A percentile compares a stretch with the other conserved stretches of the same genome.
Conservation (phyloP, 2,888 invertebrate species). For the Oxyteleia sp. region DNA sequence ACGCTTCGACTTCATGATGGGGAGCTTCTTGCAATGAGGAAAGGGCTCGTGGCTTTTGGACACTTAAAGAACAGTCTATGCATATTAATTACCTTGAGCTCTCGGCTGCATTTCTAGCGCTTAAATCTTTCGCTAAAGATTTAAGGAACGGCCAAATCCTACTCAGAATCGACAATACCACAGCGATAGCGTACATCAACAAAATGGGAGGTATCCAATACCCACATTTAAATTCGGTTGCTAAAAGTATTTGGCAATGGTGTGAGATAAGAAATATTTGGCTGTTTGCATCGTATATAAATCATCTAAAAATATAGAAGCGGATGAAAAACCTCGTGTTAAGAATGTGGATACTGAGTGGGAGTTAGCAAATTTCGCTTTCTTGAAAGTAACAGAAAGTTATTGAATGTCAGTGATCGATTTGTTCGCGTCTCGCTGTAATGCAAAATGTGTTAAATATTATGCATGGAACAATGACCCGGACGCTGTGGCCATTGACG, state of each 20-base stretch:
- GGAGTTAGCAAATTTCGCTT: conserved; percentile 50
- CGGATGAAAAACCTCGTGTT: conserved; percentile 76
- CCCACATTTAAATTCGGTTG: conserved; percentile 44
- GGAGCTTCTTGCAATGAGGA: neutral
- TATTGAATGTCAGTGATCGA: neutral
- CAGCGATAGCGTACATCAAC: conserved; percentile 75
- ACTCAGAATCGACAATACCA: conserved; percentile 74
- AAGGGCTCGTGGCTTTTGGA: conserved; percentile 26
- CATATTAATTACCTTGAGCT: conserved; percentile 72
- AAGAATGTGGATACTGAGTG: conserved; percentile 71
- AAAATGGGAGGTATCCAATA: conserved; percentile 73
- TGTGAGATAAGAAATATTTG: conserved; percentile 68
- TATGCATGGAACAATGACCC: conserved; percentile 34
- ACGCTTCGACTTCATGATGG: conserved; percentile 13
- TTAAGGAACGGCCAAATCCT: conserved; percentile 58
- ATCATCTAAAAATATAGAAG: conserved; percentile 71
- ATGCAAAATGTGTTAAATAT: neutral
- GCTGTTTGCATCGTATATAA: conserved; percentile 73
- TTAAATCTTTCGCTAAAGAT: conserved; percentile 44
- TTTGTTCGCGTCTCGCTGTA: conserved; percentile 9
- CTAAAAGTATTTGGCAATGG: conserved; percentile 73
- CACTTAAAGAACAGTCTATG: conserved; percentile 27
- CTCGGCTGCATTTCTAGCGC: conserved; percentile 36
- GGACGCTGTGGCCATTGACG: conserved; percentile 44
- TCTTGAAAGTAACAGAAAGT: neutral